These are phyloP conservation scores for Leuctra nigra DNA, from an alignment of 2,888 invertebrate genomes.

Conservation along the genomic window DNA sequence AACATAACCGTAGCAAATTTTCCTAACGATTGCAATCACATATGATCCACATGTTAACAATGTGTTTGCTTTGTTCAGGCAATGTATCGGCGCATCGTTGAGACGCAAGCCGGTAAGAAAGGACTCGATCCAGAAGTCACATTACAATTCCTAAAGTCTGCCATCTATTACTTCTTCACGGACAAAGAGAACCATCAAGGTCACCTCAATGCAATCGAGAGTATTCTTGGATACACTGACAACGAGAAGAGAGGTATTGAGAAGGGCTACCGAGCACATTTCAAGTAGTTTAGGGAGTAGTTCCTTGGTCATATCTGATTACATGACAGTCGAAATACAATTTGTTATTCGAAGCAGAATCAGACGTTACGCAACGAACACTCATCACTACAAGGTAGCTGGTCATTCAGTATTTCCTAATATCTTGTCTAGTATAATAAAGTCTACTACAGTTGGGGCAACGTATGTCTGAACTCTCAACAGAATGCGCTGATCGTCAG, in stretches of 20 bases:
- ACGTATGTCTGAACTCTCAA: too few species aligned
- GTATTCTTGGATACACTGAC: constrained; percentile 82
- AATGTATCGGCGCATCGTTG: constrained; percentile 76
- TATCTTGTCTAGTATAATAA: too few species aligned
- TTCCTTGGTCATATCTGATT: too few species aligned
- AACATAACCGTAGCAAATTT: too few species aligned
- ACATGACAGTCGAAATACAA: too few species aligned
- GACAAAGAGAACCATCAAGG: constrained; percentile 85
- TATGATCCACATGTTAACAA: not conserved
- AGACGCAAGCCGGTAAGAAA: constrained; percentile 35
- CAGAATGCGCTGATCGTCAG: too few species aligned
- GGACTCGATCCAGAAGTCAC: constrained; percentile 83
- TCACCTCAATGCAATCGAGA: constrained; percentile 84
- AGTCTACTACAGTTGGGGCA: too few species aligned
- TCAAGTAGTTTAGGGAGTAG: not conserved
- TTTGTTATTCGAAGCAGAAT: too few species aligned
- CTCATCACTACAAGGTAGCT: not conserved
- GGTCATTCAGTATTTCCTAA: too few species aligned
- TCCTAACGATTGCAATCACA: too few species aligned
- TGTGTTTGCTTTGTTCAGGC: constrained; percentile 48
- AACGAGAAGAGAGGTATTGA: constrained; percentile 73
- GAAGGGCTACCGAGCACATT: constrained; percentile 38
- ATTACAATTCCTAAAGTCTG: constrained; percentile 86
- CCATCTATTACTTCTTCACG: constrained; percentile 86
- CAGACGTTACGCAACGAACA: too few species aligned